Base-by-base conservation (phyloP, 2,888 invertebrate genomes). In the Syritta pipiens region DNA sequence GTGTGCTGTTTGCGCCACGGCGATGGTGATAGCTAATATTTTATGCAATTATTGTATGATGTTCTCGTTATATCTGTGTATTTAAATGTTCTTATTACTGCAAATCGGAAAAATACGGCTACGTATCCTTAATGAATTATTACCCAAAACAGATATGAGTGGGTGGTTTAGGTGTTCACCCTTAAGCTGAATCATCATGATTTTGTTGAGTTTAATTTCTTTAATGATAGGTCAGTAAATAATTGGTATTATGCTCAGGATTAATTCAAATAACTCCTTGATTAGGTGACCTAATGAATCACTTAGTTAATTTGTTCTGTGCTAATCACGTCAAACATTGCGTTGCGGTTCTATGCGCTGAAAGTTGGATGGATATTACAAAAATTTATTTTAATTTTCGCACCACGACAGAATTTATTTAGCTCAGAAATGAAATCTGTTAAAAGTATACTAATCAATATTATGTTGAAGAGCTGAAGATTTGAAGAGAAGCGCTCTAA, bases 11-110 rank as follows among this genome's bases (percentile, higher is more conserved):
- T 59, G 57, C 63, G 49, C 62, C 24, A 19, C 28, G 37, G 20
- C 62, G 28, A 40, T 7, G 60, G 55, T 37, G 68, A 79, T 68
- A 68, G 67, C 74, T 79, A 74, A 79, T 74, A 79, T 79, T 74
- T 79, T 68, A 67, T 79, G 74, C 62, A 79, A 79, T 79, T 74
- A 72, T 79, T 60, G 72, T 48, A 77, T 65, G 72, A 65, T 35
- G 71, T 42, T 67, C 5, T 42, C 44, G 42, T 51, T 19, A 30
- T 5, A 32, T 10, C 32, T 19, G 20, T n/a, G 4, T 12, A 20
- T 20, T 30, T 79, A 74, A 79, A 72, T 74, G 62, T 79, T 67
- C 53, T 79, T 79, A 77, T 77, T 72, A 77, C 60, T 72, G 77
- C 72, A 72, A 72, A 77, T 77, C 72, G 77, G 77, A 77, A 67